These are phyloP conservation scores for Taeniopygia guttata DNA, from an alignment of 2,797 vertebrate genomes.

Conservation along the genomic window DNA sequence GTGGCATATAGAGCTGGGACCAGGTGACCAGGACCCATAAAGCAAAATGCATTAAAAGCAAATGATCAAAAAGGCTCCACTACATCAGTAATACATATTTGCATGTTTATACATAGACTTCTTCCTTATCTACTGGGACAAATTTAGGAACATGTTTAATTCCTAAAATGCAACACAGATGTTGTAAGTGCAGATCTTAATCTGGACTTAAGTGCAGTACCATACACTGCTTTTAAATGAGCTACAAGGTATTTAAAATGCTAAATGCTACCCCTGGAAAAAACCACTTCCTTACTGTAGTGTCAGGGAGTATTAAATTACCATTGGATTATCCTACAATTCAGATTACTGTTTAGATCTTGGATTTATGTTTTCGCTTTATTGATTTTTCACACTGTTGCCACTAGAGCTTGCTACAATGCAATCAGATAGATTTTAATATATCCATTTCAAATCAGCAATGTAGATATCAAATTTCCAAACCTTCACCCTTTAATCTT, in stretches of 20 bases:
- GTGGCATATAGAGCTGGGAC: background rate
- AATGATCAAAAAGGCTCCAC: background rate
- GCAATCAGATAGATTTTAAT: slow-evolving; percentile 27
- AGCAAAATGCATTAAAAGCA: background rate
- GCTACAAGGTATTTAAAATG: background rate
- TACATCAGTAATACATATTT: background rate
- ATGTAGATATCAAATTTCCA: slow-evolving; percentile 23
- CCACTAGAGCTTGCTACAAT: slow-evolving; percentile 62
- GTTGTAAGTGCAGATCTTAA: background rate
- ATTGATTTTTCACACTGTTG: slow-evolving; percentile 35
- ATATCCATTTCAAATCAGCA: background rate
- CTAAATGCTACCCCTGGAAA: background rate
- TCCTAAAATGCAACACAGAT: background rate
- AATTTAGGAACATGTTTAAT: background rate
- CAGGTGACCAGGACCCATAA: background rate
- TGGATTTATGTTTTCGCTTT: background rate
- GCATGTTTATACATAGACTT: background rate
- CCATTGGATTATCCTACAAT: background rate
- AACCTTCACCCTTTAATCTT: background rate
- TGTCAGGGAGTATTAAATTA: background rate
- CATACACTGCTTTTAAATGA: background rate
- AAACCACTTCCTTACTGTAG: background rate
- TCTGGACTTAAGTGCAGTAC: background rate
- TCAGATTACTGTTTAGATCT: background rate
- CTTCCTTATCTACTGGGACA: background rate